Base-by-base conservation (phyloP, 2,797 vertebrate genomes). In the Alcedo atthis region DNA sequence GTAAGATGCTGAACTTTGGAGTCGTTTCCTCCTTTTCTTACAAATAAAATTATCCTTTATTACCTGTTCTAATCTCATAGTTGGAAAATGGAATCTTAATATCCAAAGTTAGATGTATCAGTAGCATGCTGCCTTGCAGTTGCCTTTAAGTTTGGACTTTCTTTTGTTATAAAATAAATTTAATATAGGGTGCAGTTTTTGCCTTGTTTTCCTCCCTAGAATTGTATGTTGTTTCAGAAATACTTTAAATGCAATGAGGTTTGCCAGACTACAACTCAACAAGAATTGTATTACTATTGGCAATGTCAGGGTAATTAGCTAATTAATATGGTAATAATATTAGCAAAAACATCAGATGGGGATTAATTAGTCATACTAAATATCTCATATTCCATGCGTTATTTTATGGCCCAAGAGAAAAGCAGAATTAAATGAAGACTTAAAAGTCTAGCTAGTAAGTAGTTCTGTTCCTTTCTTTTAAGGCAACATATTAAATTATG, bases 241-340 rank as follows among this genome's bases (percentile, higher is more conserved):
- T 80, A 33, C 28, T 93, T 87, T 62, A 89, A 67, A 74, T 25
- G 62, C 26, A 80, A 58, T 33, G 49, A 80, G 5, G 46, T 92
- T 59, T 95, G 30, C 49, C 67, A 81, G 28, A 40, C 55, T 89
- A 48, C 57, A 85, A 15, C 61, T 86, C 54, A 88, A 85, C 28
- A 80, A 51, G 79, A 93, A 64, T 89, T 93, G 93, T 91, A 97
- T 95, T 61, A 92, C 75, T 79, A 91, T 61, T 92, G 69, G 94
- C 89, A 95, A 78, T 63, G 87, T 95, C 90, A 85, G 68, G 69
- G 57, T 93, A 96, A 89, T 96, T 96, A 96, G 61, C 61, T 95
- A 97, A 97, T 97, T 96, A 95, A 94, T 95, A 94, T 94, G 85
- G 78, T 83, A 94, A 95, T 95, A 96, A 92, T 96, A 96, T 94